Evolutionary conservation across 2,888 invertebrate genomes (phyloP).

Genomic region (Orthonychiurus folsomi): DNA sequence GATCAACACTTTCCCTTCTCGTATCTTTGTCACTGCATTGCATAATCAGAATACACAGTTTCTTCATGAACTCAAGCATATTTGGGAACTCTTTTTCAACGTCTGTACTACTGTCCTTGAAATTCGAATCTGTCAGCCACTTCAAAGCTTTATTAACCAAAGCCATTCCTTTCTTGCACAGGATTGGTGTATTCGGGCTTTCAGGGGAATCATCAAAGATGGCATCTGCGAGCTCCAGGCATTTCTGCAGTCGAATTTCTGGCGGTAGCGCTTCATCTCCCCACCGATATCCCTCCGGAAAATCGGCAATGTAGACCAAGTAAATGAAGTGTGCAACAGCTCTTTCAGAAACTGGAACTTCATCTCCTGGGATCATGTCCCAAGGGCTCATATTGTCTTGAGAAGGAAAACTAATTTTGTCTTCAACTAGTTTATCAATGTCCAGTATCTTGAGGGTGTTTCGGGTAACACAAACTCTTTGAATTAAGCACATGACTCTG

Average conservation of each 20-base stretch:
- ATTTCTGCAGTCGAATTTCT: not conserved
- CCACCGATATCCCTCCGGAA: not conserved
- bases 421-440: not conserved
- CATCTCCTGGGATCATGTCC: too few species aligned
- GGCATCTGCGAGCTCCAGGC: not conserved
- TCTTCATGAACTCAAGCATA: too few species aligned
- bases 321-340: not conserved
- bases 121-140: too few species aligned
- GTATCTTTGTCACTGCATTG: not conserved
- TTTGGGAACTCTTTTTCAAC: too few species aligned
- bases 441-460: not conserved
- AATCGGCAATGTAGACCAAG: not conserved
- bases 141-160: not conserved
- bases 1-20: conserved; percentile 41
- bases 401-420: not conserved
- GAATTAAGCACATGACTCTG: too few species aligned
- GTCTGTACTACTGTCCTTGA: too few species aligned
- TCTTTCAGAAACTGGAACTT: not conserved
- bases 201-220: not conserved
- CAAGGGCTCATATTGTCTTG: not conserved
- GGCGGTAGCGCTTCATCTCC: not conserved
- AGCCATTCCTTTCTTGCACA: not conserved
- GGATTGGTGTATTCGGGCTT: not conserved
- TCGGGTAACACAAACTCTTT: not conserved
- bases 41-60: not conserved